Conservation (phyloP, 2,888 invertebrate genomes). For the Eretmocerus hayati region DNA sequence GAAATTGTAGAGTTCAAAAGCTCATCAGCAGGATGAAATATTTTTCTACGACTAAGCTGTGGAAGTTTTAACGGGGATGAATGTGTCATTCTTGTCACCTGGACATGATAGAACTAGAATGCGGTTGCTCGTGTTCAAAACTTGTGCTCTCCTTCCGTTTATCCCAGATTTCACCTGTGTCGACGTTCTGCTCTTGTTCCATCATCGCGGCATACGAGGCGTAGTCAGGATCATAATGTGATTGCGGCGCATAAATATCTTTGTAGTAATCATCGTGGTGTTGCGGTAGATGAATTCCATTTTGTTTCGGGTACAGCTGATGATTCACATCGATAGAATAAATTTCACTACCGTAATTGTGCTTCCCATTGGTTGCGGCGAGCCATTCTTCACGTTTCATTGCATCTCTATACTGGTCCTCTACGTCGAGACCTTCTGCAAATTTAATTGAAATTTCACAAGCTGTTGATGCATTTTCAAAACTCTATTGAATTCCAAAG, state of each 20-base stretch:
- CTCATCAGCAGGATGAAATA: background rate
- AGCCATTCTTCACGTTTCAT: constrained; percentile 39
- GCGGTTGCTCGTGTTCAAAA: constrained; percentile 56
- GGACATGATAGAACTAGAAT: constrained; percentile 43
- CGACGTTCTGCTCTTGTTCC: constrained; percentile 44
- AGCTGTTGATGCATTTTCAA: too few species aligned
- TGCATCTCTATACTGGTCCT: constrained; percentile 32
- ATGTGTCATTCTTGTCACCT: too few species aligned
- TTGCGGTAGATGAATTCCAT: constrained; percentile 27
- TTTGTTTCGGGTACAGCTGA: constrained; percentile 39
- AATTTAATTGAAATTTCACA: too few species aligned
- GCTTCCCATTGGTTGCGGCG: constrained; percentile 33
- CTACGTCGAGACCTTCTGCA: constrained; percentile 18
- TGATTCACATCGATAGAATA: constrained; percentile 40
- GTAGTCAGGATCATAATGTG: constrained; percentile 43
- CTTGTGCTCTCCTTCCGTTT: constrained; percentile 55
- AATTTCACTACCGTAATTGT: constrained; percentile 36
- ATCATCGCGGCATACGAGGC: constrained; percentile 38
- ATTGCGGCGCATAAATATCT: constrained; percentile 39
- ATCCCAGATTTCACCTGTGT: constrained; percentile 45
- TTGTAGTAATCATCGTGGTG: constrained; percentile 38
- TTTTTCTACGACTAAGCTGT: too few species aligned
- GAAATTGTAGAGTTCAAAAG: background rate
- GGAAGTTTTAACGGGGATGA: too few species aligned
- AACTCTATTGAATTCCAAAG: too few species aligned